Evolutionary conservation across 2,113 vertebrate species (phyloP).

Genomic region (Hucho hucho): DNA sequence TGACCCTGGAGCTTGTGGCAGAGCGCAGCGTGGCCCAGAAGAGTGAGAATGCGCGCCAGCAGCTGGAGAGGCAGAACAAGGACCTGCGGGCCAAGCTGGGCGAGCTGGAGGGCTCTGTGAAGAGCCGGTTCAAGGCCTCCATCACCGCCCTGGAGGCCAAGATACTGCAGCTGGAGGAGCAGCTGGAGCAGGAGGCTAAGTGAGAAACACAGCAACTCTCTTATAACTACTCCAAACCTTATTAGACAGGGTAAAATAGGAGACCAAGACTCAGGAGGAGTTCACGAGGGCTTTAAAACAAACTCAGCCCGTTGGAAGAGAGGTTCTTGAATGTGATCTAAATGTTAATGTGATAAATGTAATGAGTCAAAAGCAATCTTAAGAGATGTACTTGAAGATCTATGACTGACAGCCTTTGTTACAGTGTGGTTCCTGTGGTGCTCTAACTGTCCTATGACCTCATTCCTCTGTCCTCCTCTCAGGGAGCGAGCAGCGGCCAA

Average conservation of each 20-base stretch:
- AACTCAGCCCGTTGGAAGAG: too few species aligned
- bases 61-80: conserved; percentile 95
- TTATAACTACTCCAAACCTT: not conserved
- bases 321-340: too few species aligned
- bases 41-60: conserved; percentile 91
- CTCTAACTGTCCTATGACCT: not conserved
- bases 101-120: conserved; percentile 92
- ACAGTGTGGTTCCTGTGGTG: not conserved
- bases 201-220: conserved; percentile 43
- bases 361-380: too few species aligned
- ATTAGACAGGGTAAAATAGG: not conserved
- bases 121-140: conserved; percentile 91
- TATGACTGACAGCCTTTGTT: not conserved
- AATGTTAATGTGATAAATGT: too few species aligned
- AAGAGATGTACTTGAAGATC: too few species aligned
- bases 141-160: conserved; percentile 90
- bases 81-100: conserved; percentile 91
- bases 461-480: not conserved
- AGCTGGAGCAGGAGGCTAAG: conserved; percentile 95
- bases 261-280: not conserved
- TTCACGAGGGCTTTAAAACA: too few species aligned
- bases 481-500: conserved; percentile 82
- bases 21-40: conserved; percentile 89
- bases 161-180: conserved; percentile 91
- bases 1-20: conserved; percentile 85